These are phyloP conservation scores for Tachycineta bicolor DNA, from an alignment of 2,113 vertebrate species.

Conservation along the genomic window DNA sequence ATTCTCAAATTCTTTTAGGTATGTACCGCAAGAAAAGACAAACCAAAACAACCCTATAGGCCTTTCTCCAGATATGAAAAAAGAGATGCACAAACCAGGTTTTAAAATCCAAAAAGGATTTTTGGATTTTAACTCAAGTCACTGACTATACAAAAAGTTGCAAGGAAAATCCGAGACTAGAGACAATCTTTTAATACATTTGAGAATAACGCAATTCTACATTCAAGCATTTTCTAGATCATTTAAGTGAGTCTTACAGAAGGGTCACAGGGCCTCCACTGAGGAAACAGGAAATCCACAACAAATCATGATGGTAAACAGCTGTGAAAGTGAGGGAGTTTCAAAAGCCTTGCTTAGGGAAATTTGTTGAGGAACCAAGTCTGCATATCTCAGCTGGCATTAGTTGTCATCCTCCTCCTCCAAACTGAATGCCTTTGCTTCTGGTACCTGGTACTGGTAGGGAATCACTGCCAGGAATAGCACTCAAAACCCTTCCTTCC, in stretches of 20 bases:
- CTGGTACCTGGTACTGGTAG: slow-evolving; percentile 10
- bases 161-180: neutral
- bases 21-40: neutral
- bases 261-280: neutral
- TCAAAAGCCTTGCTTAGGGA: neutral
- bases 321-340: neutral
- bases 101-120: neutral
- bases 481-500: neutral
- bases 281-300: neutral
- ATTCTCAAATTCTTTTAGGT: neutral
- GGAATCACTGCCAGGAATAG: neutral
- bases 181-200: neutral
- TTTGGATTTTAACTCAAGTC: neutral
- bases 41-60: neutral
- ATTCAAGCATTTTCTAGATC: neutral
- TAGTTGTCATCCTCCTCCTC: slow-evolving; percentile 14
- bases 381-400: neutral
- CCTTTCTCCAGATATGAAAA: neutral
- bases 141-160: neutral
- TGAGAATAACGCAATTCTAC: neutral
- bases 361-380: neutral
- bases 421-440: neutral
- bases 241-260: neutral
- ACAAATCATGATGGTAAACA: neutral
- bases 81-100: neutral